Base-by-base conservation (phyloP, 2,113 vertebrate species). In the Tursiops truncatus region DNA sequence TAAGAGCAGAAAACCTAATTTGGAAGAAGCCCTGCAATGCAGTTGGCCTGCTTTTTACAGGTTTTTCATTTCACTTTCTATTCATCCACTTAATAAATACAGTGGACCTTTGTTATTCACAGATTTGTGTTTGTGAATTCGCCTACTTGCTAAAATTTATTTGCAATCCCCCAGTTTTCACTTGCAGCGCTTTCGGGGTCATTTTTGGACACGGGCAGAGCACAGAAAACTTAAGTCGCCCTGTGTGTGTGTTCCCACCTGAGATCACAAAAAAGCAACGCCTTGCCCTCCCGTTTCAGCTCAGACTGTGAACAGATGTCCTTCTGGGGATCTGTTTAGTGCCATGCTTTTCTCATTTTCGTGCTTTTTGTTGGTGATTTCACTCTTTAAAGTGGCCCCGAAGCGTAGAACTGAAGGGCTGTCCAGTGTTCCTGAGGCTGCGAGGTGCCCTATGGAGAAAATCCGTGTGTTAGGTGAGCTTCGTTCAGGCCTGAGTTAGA, bases 181-280 rank as follows among this genome's bases (percentile, higher is more conserved):
- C 25, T 28, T 76, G 28, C 4, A 11, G 47, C 1, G 0, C 23
- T 60, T 74, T 38, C 71, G 1, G 1, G 0, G 17, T 6, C 47
- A 33, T 60, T 47, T 53, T 5, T 9, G 28, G 63, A 33, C 9
- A 14, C 15, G 15, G n/a, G 38, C 60, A n/a, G 80, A 71, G 36
- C 21, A 62, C 2, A 2, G 23, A 77, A 53, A 14, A 3, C n/a
- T 53, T 3, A 26, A 76, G 58, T 76, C 50, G 67, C 50, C 20
- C 25, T 33, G 36, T 5, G 1, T 11, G 1, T 20, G 28, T 28
- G 17, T 58, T 87, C 62, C 31, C 23, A 71, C 60, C 14, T 6
- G 11, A 25, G 12, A 4, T 31, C 62, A 58, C 47, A 63, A 1
- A 5, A 84, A 74, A 73, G 58, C 3, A 0, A n/a, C 17, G 2